Conservation (phyloP, 2,113 vertebrate genomes). For the Rhodinocichla rosea region DNA sequence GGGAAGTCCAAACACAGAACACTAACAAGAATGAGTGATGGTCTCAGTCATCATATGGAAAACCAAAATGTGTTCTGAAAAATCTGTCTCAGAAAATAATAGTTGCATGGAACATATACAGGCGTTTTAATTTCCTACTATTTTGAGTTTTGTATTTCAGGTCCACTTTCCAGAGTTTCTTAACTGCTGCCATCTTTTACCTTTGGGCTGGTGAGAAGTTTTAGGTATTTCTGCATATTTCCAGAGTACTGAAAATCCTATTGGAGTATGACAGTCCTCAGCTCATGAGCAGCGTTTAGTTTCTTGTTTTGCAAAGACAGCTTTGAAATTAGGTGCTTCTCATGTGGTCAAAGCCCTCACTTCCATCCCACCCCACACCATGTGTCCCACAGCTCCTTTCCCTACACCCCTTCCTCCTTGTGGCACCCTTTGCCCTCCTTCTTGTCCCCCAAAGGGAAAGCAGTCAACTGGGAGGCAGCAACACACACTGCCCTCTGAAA, state of each 20-base stretch:
- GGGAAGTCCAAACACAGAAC: not conserved
- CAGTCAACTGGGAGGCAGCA: not conserved
- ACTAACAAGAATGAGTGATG: not conserved
- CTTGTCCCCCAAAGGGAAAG: not conserved
- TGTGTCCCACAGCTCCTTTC: rapidly evolving
- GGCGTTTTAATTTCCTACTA: not conserved
- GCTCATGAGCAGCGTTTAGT: rapidly evolving
- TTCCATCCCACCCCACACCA: rapidly evolving
- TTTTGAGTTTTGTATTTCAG: not conserved
- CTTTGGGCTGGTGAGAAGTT: not conserved
- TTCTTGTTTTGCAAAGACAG: not conserved
- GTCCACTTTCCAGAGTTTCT: not conserved
- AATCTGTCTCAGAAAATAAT: not conserved
- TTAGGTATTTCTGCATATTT: rapidly evolving
- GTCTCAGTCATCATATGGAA: not conserved
- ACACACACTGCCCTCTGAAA: rapidly evolving
- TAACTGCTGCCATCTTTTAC: not conserved
- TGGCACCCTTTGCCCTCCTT: rapidly evolving
- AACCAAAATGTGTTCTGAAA: not conserved
- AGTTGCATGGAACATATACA: not conserved
- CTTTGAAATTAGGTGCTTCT: not conserved
- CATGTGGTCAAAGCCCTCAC: not conserved
- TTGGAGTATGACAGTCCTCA: not conserved
- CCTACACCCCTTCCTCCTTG: not conserved
- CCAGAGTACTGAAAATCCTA: not conserved